A percentile compares a stretch with the other conserved stretches of the same genome.
phyloP scores from a whole-genome alignment of 2,113 vertebrate species.

The Chauna torquata region DNA sequence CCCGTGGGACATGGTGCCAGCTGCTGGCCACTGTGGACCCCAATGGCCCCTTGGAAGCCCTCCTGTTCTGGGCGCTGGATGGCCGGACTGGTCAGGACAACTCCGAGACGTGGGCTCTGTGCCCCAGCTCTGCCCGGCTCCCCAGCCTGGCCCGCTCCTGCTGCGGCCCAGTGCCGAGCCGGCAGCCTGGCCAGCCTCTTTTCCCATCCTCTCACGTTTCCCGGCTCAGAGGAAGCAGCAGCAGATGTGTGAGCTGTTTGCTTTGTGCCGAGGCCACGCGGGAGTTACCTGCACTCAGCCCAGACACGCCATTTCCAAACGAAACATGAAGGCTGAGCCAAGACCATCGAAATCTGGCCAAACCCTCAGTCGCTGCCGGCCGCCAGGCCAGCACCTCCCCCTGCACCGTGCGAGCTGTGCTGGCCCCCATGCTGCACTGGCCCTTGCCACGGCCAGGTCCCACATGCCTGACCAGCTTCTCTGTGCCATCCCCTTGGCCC shows the following conservation, averaged over 20 bases:
- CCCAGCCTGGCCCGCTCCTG: not conserved
- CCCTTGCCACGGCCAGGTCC: not conserved
- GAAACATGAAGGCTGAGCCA: slow-evolving; percentile 34
- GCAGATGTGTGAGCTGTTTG: slow-evolving; percentile 70
- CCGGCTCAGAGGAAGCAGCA: slow-evolving; percentile 67
- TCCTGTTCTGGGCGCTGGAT: not conserved
- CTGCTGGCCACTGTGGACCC: not conserved
- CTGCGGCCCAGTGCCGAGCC: not conserved
- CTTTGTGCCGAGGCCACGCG: slow-evolving; percentile 56
- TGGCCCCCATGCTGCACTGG: accelerated
- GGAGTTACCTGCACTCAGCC: slow-evolving; percentile 62
- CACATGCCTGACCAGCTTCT: accelerated
- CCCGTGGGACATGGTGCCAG: accelerated
- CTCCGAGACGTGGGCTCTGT: not conserved
- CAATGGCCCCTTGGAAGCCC: not conserved
- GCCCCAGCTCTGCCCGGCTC: not conserved
- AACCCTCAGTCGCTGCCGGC: not conserved
- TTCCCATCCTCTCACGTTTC: slow-evolving; percentile 66
- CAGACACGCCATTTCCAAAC: not conserved
- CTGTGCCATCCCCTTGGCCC: not conserved
- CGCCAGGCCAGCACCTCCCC: not conserved
- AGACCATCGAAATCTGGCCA: not conserved
- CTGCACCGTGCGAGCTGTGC: accelerated
- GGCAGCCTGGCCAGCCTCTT: slow-evolving; percentile 19
- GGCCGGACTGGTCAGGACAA: not conserved